Conservation (phyloP, 64 coral and sea anemone species). For the Catalaphyllia jardinei region DNA sequence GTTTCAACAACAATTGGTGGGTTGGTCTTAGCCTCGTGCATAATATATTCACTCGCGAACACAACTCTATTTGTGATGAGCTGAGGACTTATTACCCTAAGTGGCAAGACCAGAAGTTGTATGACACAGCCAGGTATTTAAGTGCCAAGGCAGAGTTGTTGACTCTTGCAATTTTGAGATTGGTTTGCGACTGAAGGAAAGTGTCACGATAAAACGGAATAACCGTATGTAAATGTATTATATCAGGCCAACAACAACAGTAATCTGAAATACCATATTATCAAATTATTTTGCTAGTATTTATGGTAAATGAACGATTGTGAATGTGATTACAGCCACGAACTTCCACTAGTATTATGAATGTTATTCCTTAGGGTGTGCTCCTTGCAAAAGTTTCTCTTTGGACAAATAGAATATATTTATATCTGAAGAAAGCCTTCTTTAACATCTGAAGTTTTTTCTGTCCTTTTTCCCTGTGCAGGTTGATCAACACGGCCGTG, state of each 20-base stretch:
- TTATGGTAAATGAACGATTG: too few relatives aligned
- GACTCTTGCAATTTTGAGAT: background rate
- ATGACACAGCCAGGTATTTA: slow-evolving; percentile 71
- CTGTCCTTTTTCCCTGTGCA: background rate
- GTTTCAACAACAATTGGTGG: slow-evolving; percentile 89
- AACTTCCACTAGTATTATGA: too few relatives aligned
- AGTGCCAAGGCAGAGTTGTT: background rate
- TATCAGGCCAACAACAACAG: too few relatives aligned
- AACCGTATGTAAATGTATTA: too few relatives aligned
- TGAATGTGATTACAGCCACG: too few relatives aligned
- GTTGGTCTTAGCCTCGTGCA: slow-evolving; percentile 72
- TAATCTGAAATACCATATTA: too few relatives aligned
- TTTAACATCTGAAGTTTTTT: background rate
- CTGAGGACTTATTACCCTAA: slow-evolving; percentile 29
- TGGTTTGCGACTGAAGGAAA: too few relatives aligned
- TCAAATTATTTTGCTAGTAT: too few relatives aligned
- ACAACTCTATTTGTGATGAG: slow-evolving; percentile 88
- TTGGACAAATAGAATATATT: background rate
- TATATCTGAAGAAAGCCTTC: background rate
- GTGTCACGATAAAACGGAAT: too few relatives aligned
- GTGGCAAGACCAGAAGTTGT: slow-evolving; percentile 71
- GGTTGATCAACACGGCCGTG: slow-evolving; percentile 73
- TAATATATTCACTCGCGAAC: slow-evolving; percentile 84
- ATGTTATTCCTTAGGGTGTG: too few relatives aligned
- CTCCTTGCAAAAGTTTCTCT: too few relatives aligned